Conservation (phyloP, 2,797 vertebrate species). For the Myotis myotis region DNA sequence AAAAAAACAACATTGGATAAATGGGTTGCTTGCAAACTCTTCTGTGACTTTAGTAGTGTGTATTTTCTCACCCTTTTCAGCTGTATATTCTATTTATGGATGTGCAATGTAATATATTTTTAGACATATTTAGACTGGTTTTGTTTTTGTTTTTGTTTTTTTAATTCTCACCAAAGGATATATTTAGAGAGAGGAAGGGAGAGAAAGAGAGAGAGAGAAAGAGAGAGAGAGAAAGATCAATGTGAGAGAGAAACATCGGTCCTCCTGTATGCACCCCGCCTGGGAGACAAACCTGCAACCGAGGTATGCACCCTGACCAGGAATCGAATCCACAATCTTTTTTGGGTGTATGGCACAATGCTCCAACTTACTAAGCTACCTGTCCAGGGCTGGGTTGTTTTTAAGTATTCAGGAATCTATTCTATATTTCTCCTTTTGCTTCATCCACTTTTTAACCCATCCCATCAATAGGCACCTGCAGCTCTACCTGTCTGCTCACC, state of each 20-base stretch:
- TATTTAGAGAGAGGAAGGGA: not conserved
- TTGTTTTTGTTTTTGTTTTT: not conserved
- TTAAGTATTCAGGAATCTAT: not conserved
- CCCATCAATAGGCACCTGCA: not conserved
- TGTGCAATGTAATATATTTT: not conserved
- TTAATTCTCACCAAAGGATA: not conserved
- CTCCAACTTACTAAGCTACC: not conserved
- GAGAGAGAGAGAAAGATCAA: not conserved
- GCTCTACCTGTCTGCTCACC: not conserved
- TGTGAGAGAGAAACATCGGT: not conserved
- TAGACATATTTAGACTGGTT: not conserved
- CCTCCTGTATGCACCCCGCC: not conserved
- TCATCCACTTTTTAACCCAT: not conserved
- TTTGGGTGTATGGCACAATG: not conserved
- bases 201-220: not conserved
- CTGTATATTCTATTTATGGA: not conserved
- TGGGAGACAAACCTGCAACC: not conserved
- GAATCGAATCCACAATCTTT: not conserved
- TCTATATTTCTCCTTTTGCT: not conserved
- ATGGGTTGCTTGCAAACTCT: not conserved
- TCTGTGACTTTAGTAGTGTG: not conserved
- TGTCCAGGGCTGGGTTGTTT: not conserved
- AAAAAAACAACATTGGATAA: not conserved
- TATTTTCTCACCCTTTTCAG: not conserved
- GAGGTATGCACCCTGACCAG: not conserved